phyloP scores from a whole-genome alignment of 35 echinoderm and acorn worm genomes.

The Ophiothrix spiculata region DNA sequence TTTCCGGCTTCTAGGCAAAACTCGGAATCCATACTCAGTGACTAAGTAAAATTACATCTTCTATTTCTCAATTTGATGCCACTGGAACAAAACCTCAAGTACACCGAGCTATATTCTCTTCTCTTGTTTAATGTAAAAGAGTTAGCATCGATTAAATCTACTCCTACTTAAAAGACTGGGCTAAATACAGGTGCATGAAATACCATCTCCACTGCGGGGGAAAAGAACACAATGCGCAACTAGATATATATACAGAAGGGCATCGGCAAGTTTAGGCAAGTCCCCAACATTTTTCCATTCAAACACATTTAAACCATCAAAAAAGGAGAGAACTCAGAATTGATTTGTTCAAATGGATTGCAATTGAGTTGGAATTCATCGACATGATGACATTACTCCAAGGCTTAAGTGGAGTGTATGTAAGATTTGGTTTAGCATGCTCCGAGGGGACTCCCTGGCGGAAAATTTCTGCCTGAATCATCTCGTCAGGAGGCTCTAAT shows the following conservation, averaged over 20 bases:
- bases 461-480: neutral
- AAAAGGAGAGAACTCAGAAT: no score
- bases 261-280: neutral
- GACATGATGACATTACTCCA: neutral
- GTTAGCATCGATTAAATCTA: neutral
- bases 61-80: conserved; percentile 11
- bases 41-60: neutral
- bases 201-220: neutral
- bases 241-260: neutral
- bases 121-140: neutral
- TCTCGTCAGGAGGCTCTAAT: neutral
- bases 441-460: neutral
- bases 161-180: neutral
- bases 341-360: conserved; percentile 2
- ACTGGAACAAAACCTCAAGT: conserved; percentile 7
- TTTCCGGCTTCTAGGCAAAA: neutral
- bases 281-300: neutral
- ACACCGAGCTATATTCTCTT: neutral
- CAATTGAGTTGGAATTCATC: conserved; percentile 3
- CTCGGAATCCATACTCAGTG: neutral
- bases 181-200: conserved; percentile 4
- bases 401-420: neutral
- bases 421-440: neutral
- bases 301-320: no score
- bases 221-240: neutral